Percentiles rank a stretch among this genome's conserved stretches.
phyloP scores from a whole-genome alignment of 2,888 invertebrate species.

The Camptogramma bilineatum region DNA sequence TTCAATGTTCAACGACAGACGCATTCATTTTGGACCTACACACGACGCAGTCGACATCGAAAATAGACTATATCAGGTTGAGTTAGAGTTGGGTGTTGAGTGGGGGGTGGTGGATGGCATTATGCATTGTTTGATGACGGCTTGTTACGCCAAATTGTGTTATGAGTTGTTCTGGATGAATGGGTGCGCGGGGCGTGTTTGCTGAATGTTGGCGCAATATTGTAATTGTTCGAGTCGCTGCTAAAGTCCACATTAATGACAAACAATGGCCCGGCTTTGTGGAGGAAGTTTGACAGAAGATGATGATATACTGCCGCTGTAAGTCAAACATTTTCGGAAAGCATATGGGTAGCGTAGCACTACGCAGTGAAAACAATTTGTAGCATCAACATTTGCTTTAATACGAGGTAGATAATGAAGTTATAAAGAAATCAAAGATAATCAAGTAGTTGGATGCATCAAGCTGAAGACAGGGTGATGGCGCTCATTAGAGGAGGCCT shows the following conservation, averaged over 20 bases:
- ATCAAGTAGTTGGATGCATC: no score
- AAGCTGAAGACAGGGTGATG: no score
- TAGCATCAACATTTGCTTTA: no score
- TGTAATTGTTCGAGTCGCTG: slow-evolving; percentile 42
- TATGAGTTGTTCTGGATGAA: slow-evolving; percentile 45
- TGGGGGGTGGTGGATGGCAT: slow-evolving; percentile 31
- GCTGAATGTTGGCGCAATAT: slow-evolving; percentile 40
- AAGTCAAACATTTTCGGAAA: slow-evolving; percentile 3
- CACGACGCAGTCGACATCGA: slow-evolving; percentile 12
- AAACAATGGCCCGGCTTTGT: slow-evolving; percentile 21
- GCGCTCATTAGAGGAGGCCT: no score
- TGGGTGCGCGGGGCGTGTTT: slow-evolving; percentile 28
- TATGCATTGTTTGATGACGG: slow-evolving; percentile 47
- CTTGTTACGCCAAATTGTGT: slow-evolving; percentile 48
- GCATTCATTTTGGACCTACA: slow-evolving; percentile 22
- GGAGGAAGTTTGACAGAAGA: slow-evolving; percentile 12
- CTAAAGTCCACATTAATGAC: slow-evolving; percentile 29
- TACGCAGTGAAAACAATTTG: background rate
- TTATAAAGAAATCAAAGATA: no score
- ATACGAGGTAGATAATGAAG: no score
- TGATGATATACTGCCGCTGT: slow-evolving; percentile 8
- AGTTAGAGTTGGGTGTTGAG: slow-evolving; percentile 31
- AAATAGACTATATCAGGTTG: slow-evolving; percentile 23
- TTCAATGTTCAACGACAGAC: slow-evolving; percentile 23
- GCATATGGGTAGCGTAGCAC: background rate